phyloP scores from a whole-genome alignment of 2,888 invertebrate species.

The Epinotia brunnichana region DNA sequence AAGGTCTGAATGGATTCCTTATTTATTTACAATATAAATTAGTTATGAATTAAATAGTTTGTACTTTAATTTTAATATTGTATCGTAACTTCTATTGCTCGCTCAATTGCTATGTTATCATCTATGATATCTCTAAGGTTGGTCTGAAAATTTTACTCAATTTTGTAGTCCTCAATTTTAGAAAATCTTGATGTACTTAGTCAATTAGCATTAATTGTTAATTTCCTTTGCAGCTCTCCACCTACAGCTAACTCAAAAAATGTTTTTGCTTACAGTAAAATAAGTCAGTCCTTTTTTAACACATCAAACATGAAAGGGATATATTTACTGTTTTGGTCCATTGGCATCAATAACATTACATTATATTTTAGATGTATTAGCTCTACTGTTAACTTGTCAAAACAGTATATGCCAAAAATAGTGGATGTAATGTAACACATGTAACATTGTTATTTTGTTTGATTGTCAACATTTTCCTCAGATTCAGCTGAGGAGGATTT shows the following conservation, averaged over 20 bases:
- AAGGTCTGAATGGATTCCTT: not conserved
- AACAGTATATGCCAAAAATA: constrained; percentile 16
- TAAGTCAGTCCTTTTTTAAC: not conserved
- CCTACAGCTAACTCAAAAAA: not conserved
- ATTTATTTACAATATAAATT: constrained; percentile 14
- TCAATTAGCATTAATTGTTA: constrained; percentile 10
- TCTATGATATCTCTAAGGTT: not conserved
- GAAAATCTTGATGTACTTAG: constrained; percentile 19
- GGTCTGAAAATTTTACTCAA: not conserved
- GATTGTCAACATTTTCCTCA: not conserved
- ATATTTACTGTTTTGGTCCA: not conserved
- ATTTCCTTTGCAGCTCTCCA: constrained; percentile 1
- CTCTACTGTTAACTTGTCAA: not conserved
- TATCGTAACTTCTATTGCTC: constrained; percentile 15
- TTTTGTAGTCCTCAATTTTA: constrained; percentile 6
- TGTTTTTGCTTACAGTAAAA: not conserved
- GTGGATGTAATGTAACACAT: too few species aligned
- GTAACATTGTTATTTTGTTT: not conserved
- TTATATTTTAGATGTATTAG: constrained; percentile 1
- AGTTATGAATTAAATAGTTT: not conserved
- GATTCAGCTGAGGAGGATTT: not conserved
- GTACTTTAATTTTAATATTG: not conserved
- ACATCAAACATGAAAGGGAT: not conserved
- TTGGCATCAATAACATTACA: not conserved
- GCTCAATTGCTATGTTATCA: constrained; percentile 20